A percentile compares a stretch with the other conserved stretches of the same genome.
These are phyloP conservation scores for Eulemur rufifrons DNA, from an alignment of 2,113 vertebrate genomes.

Conservation along the genomic window DNA sequence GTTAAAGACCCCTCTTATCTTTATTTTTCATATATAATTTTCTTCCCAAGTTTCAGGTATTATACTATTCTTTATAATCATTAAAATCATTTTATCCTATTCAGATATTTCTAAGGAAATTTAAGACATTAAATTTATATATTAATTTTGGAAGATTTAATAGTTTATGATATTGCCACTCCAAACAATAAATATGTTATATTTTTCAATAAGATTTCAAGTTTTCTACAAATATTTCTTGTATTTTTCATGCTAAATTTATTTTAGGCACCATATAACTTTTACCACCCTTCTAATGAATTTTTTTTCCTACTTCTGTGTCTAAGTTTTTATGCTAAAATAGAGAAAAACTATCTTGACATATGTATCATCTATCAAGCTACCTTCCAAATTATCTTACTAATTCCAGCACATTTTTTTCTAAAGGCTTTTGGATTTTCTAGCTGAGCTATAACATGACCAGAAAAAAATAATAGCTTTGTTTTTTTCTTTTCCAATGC, in stretches of 20 bases:
- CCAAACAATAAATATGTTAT: neutral
- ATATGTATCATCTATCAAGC: neutral
- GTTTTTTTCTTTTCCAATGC: neutral
- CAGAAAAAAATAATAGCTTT: neutral
- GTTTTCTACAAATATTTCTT: neutral
- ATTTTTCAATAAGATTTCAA: slow-evolving; percentile 20
- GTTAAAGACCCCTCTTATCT: neutral
- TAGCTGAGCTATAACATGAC: neutral
- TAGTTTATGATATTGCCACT: neutral
- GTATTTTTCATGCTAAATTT: slow-evolving; percentile 1
- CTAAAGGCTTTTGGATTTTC: neutral
- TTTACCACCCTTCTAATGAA: neutral
- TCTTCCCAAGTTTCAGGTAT: neutral
- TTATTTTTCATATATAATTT: neutral
- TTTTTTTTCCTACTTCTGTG: neutral
- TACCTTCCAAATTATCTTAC: neutral
- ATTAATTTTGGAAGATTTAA: neutral
- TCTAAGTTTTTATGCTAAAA: neutral
- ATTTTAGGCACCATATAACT: neutral
- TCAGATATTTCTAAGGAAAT: neutral
- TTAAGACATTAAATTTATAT: neutral
- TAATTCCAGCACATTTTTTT: neutral
- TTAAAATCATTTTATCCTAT: neutral
- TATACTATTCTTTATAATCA: slow-evolving; percentile 8
- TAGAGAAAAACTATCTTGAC: neutral